phyloP scores from a whole-genome alignment of 2,888 invertebrate species.

The Drosophila borealis region DNA sequence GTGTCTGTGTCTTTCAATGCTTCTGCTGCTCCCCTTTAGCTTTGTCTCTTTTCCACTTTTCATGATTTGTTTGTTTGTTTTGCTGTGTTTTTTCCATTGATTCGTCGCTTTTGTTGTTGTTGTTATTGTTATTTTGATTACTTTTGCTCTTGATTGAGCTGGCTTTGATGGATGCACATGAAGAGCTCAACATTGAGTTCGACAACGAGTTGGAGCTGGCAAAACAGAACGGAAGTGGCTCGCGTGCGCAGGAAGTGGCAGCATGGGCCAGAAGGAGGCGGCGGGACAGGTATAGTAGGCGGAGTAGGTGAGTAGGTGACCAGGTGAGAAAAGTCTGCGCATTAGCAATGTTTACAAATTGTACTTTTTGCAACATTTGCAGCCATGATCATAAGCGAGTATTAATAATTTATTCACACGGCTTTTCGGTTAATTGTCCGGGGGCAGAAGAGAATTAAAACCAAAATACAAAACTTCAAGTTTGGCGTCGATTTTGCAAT shows the following conservation, averaged over 20 bases:
- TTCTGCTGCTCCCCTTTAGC: constrained; percentile 46
- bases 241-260: constrained; percentile 67
- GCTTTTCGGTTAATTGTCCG: constrained; percentile 46
- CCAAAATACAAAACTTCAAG: constrained; percentile 34
- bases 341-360: constrained; percentile 39
- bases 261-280: not conserved
- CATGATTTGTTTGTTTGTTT: constrained; percentile 56
- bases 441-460: constrained; percentile 21
- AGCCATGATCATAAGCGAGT: constrained; percentile 29
- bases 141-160: constrained; percentile 74
- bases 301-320: constrained; percentile 11
- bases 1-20: constrained; percentile 29
- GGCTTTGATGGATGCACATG: constrained; percentile 60
- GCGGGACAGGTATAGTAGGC: not conserved
- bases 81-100: constrained; percentile 47
- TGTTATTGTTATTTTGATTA: constrained; percentile 60
- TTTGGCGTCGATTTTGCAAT: constrained; percentile 57
- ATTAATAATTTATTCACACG: constrained; percentile 64
- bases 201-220: constrained; percentile 26
- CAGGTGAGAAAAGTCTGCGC: constrained; percentile 23
- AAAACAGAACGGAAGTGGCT: constrained; percentile 70
- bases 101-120: constrained; percentile 20
- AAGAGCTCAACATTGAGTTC: constrained; percentile 15
- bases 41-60: constrained; percentile 48
- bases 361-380: constrained; percentile 33